These are phyloP conservation scores for Muschampia plurimacula DNA, from an alignment of 2,888 invertebrate species.

Conservation along the genomic window DNA sequence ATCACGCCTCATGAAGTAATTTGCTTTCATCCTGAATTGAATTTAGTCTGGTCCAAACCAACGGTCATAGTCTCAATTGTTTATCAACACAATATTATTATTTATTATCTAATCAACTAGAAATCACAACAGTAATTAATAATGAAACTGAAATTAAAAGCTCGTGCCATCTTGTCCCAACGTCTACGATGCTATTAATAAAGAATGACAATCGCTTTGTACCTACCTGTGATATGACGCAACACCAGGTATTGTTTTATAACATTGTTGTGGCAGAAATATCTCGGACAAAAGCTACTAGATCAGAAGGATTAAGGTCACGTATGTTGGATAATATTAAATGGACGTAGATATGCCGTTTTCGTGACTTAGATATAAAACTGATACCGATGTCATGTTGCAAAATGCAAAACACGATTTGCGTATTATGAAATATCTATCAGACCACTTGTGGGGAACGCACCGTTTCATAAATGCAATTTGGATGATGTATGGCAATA, in stretches of 20 bases:
- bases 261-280: conserved; percentile 50
- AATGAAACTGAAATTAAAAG: conserved; percentile 28
- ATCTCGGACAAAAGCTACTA: conserved; percentile 54
- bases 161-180: conserved; percentile 18
- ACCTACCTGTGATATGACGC: conserved; percentile 8
- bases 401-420: conserved; percentile 42
- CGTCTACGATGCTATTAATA: conserved; percentile 22
- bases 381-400: conserved; percentile 49
- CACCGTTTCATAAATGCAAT: conserved; percentile 30
- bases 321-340: conserved; percentile 75
- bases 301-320: conserved; percentile 72
- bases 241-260: conserved; percentile 41
- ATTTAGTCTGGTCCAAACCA: conserved; percentile 16
- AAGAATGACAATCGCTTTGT: conserved; percentile 33
- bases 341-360: conserved; percentile 68
- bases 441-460: conserved; percentile 28
- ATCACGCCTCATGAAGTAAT: conserved; percentile 50
- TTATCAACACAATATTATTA: conserved; percentile 15
- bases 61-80: conserved; percentile 4
- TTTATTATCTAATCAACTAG: conserved; percentile 22
- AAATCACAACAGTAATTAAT: conserved; percentile 30
- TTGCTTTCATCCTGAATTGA: conserved; percentile 37
- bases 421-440: conserved; percentile 34
- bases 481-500: conserved; percentile 34
- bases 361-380: conserved; percentile 70